These are phyloP conservation scores for Epistrophella euchroma DNA, from an alignment of 2,888 invertebrate genomes.

Conservation along the genomic window DNA sequence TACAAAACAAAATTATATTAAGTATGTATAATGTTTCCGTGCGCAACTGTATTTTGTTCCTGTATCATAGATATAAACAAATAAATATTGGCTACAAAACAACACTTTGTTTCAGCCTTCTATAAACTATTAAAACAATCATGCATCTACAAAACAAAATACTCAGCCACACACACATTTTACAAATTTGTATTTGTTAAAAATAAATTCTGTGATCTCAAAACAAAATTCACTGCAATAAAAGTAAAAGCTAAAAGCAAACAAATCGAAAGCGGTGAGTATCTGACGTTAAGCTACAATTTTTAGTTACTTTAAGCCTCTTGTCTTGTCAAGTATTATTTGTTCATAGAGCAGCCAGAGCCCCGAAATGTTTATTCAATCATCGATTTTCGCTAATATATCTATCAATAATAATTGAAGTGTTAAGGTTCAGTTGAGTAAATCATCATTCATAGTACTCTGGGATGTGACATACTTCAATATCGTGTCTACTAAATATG, in stretches of 20 bases:
- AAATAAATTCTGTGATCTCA: slow-evolving; percentile 25
- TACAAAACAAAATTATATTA: too few relatives aligned
- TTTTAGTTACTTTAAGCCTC: slow-evolving; percentile 37
- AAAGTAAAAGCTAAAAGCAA: slow-evolving; percentile 53
- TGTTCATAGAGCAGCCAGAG: slow-evolving; percentile 2
- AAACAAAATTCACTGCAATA: slow-evolving; percentile 36
- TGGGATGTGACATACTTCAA: slow-evolving; percentile 48
- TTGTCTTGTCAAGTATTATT: slow-evolving; percentile 18
- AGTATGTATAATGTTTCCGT: too few relatives aligned
- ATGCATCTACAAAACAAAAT: not conserved
- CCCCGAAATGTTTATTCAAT: slow-evolving; percentile 45
- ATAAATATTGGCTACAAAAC: not conserved
- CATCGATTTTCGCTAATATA: slow-evolving; percentile 52
- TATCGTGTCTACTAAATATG: slow-evolving; percentile 4
- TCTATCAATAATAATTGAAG: slow-evolving; percentile 20
- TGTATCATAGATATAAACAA: slow-evolving; percentile 2
- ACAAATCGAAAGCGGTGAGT: slow-evolving; percentile 48
- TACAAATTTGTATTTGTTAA: slow-evolving; percentile 15
- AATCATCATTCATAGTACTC: slow-evolving; percentile 1
- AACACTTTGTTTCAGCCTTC: not conserved
- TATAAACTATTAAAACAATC: slow-evolving; percentile 13
- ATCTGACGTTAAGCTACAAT: not conserved
- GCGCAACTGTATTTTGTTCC: too few relatives aligned
- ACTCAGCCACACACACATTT: slow-evolving; percentile 4
- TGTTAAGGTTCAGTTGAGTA: slow-evolving; percentile 24